Conservation (phyloP, 2,113 vertebrate genomes). For the Centrocercus urophasianus region DNA sequence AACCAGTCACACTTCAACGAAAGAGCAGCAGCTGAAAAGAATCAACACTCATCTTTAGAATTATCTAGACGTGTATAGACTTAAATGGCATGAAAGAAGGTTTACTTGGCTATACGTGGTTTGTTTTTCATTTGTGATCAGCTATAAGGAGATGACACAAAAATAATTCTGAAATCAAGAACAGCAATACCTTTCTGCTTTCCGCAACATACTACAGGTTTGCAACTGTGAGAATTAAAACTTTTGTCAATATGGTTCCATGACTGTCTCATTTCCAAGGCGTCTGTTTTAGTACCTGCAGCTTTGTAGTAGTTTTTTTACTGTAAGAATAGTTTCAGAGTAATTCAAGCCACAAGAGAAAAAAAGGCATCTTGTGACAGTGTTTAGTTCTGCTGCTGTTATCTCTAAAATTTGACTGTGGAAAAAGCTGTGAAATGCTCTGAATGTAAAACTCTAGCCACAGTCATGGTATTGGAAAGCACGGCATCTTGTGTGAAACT, state of each 20-base stretch:
- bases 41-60: neutral
- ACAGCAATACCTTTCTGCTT: neutral
- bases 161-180: conserved; percentile 1
- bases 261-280: neutral
- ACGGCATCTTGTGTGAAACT: neutral
- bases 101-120: neutral
- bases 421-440: neutral
- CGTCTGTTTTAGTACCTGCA: neutral
- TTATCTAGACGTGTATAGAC: neutral
- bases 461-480: neutral
- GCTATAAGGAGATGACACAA: neutral
- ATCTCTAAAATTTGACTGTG: neutral
- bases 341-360: neutral
- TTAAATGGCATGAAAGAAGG: neutral
- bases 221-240: neutral
- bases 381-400: neutral
- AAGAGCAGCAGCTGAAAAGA: neutral
- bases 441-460: neutral
- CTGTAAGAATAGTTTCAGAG: neutral
- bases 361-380: neutral
- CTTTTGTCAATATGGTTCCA: neutral
- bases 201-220: neutral
- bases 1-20: neutral
- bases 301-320: neutral
- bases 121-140: neutral